Percentiles rank a stretch among this genome's conserved stretches.
These are phyloP conservation scores for Hydrolagus colliei DNA, from an alignment of 2,797 vertebrate genomes.

Conservation along the genomic window DNA sequence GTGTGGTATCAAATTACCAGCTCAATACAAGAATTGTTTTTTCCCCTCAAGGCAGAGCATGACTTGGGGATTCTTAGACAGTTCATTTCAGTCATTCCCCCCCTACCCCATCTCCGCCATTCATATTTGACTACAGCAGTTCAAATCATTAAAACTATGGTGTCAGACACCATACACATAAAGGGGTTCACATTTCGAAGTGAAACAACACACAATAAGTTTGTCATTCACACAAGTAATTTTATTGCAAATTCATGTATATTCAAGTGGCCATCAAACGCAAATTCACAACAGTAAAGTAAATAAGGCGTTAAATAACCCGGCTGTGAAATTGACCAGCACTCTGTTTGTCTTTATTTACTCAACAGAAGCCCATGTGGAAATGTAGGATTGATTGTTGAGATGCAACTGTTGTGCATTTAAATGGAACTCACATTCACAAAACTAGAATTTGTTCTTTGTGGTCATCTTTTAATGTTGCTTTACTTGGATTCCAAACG, in stretches of 20 bases:
- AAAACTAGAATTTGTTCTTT: conserved; percentile 17
- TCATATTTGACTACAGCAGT: too few relatives aligned
- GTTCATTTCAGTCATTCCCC: neutral
- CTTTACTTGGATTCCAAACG: conserved; percentile 14
- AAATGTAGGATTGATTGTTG: neutral
- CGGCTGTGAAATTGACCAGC: neutral
- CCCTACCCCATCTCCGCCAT: too few relatives aligned
- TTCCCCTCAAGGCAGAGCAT: neutral
- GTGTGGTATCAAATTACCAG: conserved; percentile 2
- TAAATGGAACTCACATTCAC: conserved; percentile 15
- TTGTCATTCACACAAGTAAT: neutral
- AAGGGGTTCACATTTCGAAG: neutral
- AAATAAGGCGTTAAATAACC: neutral
- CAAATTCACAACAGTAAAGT: neutral
- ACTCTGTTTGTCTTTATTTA: conserved; percentile 12
- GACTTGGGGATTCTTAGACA: neutral
- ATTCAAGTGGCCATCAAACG: neutral
- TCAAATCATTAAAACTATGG: neutral
- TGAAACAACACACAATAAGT: neutral
- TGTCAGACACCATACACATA: neutral
- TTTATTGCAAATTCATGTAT: neutral
- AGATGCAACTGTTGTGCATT: conserved; percentile 18
- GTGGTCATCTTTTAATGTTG: neutral
- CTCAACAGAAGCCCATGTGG: conserved; percentile 8
- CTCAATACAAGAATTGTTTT: neutral